Base-by-base conservation (phyloP, 37 sponge, comb jelly and placozoan species). In the Ianthella basta region DNA sequence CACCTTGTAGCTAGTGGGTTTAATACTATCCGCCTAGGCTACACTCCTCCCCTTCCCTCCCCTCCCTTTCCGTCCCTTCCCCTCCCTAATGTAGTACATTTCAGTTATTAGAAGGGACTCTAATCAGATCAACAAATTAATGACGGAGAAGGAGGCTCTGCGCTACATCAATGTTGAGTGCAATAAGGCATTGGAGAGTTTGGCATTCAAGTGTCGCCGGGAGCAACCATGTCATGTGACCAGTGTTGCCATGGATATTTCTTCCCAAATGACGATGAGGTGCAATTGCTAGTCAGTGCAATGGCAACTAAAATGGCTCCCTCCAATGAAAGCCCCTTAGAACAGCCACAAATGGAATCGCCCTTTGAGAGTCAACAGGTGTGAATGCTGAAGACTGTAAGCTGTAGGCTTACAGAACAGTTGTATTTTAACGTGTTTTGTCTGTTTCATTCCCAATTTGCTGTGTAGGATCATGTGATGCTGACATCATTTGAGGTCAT, bases 261-360 rank as follows among this genome's bases (percentile, higher is more conserved):
- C 89, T 59, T 87, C 0, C 88, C 94, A 24, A 90, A 93, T n/a
- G 94, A 93, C 14, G 88, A 93, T 63, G 91, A 87, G 41, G 56
- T 93, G 14, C 94, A 89, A 83, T 69, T 69, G 18, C 27, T 69
- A 16, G 8, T 69, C 35, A 69, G 34, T 32, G 70, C 35, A 1
- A n/a, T 69, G 33, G 70, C 70, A 32, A 69, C 29, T 33, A 69
- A 69, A 30, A 69, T 69, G 70, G 70, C 70, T 30, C 18, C 33
- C 19, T 30, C 29, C 19, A 35, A 69, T 16, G 70, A 69, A 69
- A 30, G 33, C 3, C 63, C 63, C 13, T 18, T 69, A 2, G 70
- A 69, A 33, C 50, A 44, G 50, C 8, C n/a, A n/a, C n/a, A n/a
- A n/a, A n/a, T 44, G 6, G 50, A 44, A 44, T 3, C 8, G 3